These are phyloP conservation scores for Charina bottae DNA, from an alignment of 2,113 vertebrate species.

Conservation along the genomic window DNA sequence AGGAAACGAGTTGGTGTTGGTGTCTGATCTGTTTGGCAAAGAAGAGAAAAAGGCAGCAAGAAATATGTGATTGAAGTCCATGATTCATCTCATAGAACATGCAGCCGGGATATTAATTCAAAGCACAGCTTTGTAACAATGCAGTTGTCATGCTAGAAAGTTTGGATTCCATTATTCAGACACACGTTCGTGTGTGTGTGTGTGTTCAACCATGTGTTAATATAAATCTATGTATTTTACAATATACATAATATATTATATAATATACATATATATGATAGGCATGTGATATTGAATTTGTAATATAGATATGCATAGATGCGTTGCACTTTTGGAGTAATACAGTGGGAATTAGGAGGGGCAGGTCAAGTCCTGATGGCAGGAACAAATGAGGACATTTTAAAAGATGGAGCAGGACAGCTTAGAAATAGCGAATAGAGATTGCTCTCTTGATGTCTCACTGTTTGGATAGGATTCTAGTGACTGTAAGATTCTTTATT, in stretches of 20 bases:
- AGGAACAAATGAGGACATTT: background rate
- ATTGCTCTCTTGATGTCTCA: background rate
- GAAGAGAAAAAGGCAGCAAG: background rate
- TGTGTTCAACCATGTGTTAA: background rate
- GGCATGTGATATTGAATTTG: background rate
- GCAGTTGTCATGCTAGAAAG: background rate
- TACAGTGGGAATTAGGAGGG: background rate
- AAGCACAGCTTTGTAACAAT: rapidly evolving
- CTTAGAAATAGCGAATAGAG: background rate
- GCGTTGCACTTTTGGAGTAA: background rate
- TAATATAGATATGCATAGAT: background rate
- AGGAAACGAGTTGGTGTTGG: slow-evolving; percentile 97
- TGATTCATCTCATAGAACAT: background rate
- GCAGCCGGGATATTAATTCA: background rate
- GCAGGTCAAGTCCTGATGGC: background rate
- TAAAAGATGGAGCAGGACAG: background rate
- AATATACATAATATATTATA: too few species aligned
- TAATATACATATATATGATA: too few species aligned
- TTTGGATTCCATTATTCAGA: background rate
- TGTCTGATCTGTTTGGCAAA: slow-evolving; percentile 86
- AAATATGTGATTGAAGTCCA: background rate
- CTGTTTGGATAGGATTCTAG: too few species aligned
- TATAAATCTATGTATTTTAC: background rate
- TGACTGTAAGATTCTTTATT: too few species aligned
- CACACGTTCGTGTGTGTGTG: background rate